Evolutionary conservation across 2,888 invertebrate genomes (phyloP).

Genomic region (Thymelicus sylvestris): DNA sequence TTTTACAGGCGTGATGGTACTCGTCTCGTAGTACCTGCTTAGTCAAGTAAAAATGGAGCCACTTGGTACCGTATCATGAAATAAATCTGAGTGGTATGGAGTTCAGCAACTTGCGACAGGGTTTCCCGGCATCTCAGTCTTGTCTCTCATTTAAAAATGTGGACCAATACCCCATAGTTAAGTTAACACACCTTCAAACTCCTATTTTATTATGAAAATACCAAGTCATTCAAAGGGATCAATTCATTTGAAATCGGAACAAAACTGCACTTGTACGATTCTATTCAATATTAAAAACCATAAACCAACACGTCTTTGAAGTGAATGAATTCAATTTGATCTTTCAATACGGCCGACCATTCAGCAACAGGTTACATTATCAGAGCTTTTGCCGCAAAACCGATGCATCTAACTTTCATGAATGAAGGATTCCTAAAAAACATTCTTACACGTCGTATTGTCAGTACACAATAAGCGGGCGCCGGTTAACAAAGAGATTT

Average conservation of each 20-base stretch:
- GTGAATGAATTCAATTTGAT: slow-evolving; percentile 40
- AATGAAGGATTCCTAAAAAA: slow-evolving; percentile 82
- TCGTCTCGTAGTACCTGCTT: no score
- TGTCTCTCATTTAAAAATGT: no score
- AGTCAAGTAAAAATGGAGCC: no score
- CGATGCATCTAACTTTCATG: slow-evolving; percentile 76
- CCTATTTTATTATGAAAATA: background rate
- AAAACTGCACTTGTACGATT: slow-evolving; percentile 34
- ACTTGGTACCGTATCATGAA: no score
- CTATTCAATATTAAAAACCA: slow-evolving; percentile 34
- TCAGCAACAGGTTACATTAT: slow-evolving; percentile 77
- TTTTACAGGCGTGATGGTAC: no score
- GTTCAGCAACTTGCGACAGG: no score
- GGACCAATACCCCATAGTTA: no score
- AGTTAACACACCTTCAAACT: no score
- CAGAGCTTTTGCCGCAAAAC: slow-evolving; percentile 72
- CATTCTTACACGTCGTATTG: slow-evolving; percentile 83
- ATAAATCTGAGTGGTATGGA: no score
- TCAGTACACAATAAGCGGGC: slow-evolving; percentile 79
- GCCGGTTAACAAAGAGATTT: slow-evolving; percentile 79
- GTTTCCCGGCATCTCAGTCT: no score
- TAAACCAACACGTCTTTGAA: slow-evolving; percentile 36
- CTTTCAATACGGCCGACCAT: slow-evolving; percentile 38
- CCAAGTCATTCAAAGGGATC: slow-evolving; percentile 8
- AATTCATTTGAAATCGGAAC: slow-evolving; percentile 29